Conservation (phyloP, 2,113 vertebrate genomes). For the Pyrgilauda ruficollis region DNA sequence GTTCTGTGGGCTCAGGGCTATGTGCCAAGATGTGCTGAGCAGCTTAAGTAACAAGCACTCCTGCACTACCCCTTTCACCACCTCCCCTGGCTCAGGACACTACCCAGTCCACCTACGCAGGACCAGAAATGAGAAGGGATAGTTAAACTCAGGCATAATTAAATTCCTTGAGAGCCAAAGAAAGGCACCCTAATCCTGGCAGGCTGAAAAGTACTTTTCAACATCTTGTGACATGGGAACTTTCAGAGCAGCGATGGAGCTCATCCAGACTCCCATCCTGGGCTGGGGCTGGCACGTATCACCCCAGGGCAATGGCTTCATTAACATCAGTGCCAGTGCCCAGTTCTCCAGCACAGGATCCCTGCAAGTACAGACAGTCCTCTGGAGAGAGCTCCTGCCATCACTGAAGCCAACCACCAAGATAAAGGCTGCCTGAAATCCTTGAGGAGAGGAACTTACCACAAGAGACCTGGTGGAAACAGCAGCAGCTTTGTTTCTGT, state of each 20-base stretch:
- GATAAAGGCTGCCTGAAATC: not conserved
- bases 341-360: not conserved
- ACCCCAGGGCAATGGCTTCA: not conserved
- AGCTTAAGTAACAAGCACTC: not conserved
- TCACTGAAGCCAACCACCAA: not conserved
- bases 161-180: not conserved
- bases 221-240: not conserved
- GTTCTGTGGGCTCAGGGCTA: not conserved
- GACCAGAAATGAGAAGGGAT: not conserved
- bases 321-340: not conserved
- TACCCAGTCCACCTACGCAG: rapidly evolving
- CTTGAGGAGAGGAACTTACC: rapidly evolving
- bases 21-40: rapidly evolving
- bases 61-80: not conserved
- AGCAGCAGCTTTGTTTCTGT: not conserved
- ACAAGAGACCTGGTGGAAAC: not conserved
- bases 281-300: not conserved
- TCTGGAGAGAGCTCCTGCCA: not conserved
- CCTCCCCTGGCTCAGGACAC: not conserved
- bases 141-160: not conserved
- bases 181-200: not conserved
- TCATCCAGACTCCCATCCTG: not conserved
- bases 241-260: not conserved
- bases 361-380: not conserved
- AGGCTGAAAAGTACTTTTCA: not conserved